Base-by-base conservation (phyloP, 2,113 vertebrate genomes). In the Perognathus longimembris region DNA sequence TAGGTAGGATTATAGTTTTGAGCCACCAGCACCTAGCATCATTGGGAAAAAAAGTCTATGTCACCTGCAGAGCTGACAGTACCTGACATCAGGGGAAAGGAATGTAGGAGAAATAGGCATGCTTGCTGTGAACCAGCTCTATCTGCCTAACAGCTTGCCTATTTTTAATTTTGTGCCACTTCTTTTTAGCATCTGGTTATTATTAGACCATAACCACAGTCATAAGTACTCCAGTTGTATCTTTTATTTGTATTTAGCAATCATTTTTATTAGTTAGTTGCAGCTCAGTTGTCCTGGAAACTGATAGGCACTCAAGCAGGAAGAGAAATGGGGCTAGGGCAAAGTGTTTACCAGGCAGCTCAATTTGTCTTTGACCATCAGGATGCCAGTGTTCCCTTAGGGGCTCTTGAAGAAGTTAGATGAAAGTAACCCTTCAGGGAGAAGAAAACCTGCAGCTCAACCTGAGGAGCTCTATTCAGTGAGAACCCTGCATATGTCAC, bases 131-230 rank as follows among this genome's bases (percentile, higher is more conserved):
- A 94, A 75, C 79, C 50, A 75, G 18, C 38, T 78, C 78, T 81
- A 74, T 12, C 91, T 79, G 77, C 79, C 78, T 80, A 88, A 94
- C 96, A 97, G 91, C 91, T 96, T 96, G 95, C 90, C 89, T 89
- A 50, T 85, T 95, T 95, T 95, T 95, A 97, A 97, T 96, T 97
- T 91, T 1, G 0, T 38, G 74, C 89, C 50, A 0, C 88, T 85
- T 95, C n/a, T 97, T 0, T 8, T 93, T 95, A 92, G 93, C 96
- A 96, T 95, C 95, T 97, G 97, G 94, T 77, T 96, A 94, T 95
- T 97, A 96, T 95, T 95, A 94, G 96, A 74, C 95, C 92, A 96
- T 89, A 91, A 89, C 95, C 87, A 95, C 92, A 95, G 84, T 85
- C 85, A 94, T 96, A 96, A 95, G 94, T 89, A 91, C 95, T 94